These are phyloP conservation scores for Nerophis ophidion DNA, from an alignment of 2,113 vertebrate genomes.

Conservation along the genomic window DNA sequence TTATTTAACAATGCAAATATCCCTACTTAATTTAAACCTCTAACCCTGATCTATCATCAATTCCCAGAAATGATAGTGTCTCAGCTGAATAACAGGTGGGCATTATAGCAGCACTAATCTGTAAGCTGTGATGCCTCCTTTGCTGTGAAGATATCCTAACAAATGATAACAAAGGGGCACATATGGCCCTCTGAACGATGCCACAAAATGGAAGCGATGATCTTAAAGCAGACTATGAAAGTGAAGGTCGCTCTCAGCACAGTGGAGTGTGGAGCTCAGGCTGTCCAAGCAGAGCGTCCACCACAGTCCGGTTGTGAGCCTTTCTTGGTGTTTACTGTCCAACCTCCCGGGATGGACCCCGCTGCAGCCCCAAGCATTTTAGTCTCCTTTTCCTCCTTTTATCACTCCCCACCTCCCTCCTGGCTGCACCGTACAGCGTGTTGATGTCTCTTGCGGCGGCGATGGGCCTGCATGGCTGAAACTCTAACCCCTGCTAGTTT, in stretches of 20 bases:
- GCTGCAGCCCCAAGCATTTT: constrained; percentile 65
- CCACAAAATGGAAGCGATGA: constrained; percentile 66
- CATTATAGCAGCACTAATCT: constrained; percentile 38
- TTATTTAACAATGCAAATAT: background rate
- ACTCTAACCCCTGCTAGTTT: constrained; percentile 74
- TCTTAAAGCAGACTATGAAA: constrained; percentile 51
- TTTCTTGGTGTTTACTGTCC: constrained; percentile 69
- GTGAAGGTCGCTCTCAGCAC: constrained; percentile 56
- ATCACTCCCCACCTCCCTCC: constrained; percentile 59
- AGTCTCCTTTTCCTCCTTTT: constrained; percentile 52
- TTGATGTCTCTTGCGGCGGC: constrained; percentile 65
- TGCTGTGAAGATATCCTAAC: constrained; percentile 38
- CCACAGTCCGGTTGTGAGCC: constrained; percentile 57
- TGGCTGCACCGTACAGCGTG: constrained; percentile 66
- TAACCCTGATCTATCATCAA: constrained; percentile 23
- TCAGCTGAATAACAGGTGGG: constrained; percentile 70
- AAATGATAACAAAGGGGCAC: constrained; percentile 66
- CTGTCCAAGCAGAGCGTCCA: constrained; percentile 33
- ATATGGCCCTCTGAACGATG: constrained; percentile 64
- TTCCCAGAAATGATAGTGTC: constrained; percentile 23
- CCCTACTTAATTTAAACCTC: background rate
- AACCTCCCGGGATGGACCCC: constrained; percentile 60
- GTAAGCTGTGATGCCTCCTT: constrained; percentile 32
- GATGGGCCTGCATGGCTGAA: constrained; percentile 65
- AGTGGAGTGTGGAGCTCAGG: constrained; percentile 26